Evolutionary conservation across 2,797 vertebrate species (phyloP), one percentile per base, ranked within the genome.

Genomic region (Emys orbicularis): DNA sequence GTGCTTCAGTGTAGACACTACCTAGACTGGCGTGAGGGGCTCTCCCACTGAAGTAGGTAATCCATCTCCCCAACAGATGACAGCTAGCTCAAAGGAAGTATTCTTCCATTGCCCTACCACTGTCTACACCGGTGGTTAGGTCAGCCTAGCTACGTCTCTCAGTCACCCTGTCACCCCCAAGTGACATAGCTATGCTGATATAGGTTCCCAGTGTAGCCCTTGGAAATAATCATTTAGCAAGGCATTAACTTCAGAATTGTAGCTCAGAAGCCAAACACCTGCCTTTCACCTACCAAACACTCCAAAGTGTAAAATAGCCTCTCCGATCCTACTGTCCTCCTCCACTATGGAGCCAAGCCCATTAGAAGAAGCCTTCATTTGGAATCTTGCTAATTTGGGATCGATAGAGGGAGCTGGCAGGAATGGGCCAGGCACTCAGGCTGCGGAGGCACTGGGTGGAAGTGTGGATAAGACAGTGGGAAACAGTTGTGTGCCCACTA

Each of bases 211-310:
- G n/a, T 21, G n/a, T 37, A 21, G n/a, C 52, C 76, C 50, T 79
- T 8, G 82, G 84, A 79, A 86, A 89, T 79, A 82, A 86, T 93
- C 82, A 93, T 65, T 93, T 89, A 89, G 87, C 87, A 93, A 79
- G 79, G 87, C n/a, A 93, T 83, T 93, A 86, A 89, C 57, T 89
- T 31, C 77, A 80, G 77, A 86, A 79, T 82, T 54, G 54, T 65
- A 50, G 21, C 82, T 83, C 79, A n/a, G 81, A 89, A 89, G 31
- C 82, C 56, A 79, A 83, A 85, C 56, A 41, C 49, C 49, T 79
- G 50, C 87, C 87, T 77, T 93, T 56, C 29, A 54, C 52, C 83
- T 54, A 41, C 25, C 83, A 50, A 12, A 23, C n/a, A 5, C 37
- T 41, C 68, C 9, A 25, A n/a, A 65, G 15, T 10, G 34, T 65